Base-by-base conservation (phyloP, 2,113 vertebrate genomes). In the Sapajus apella region DNA sequence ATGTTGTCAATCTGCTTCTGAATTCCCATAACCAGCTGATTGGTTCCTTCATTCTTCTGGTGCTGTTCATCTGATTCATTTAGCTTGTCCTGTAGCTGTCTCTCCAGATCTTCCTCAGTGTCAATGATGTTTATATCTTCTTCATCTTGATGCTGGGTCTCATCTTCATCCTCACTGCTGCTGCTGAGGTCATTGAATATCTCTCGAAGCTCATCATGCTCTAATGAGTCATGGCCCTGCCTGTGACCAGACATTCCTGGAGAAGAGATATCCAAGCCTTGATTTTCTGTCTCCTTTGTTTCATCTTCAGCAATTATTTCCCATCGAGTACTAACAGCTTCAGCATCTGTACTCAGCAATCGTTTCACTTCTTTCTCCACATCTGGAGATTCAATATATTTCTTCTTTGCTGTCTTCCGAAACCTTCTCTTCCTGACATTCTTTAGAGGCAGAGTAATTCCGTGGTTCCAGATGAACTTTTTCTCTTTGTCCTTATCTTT, bases 111-210 rank as follows among this genome's bases (percentile, higher is more conserved):
- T 18, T 99, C 99, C 97, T 99, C 99, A 0, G 99, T 99, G 97
- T 99, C 99, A 93, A 99, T 99, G 97, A 99, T 99, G 94, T 99
- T 99, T 93, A 99, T 98, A 94, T 99, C 99, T 97, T 99, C 99
- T 0, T 99, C 99, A 1, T 99, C 99, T 0, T 99, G 99, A n/a
- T 99, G 99, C 96, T 99, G 99, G 25, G 98, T 98, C 96, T 99
- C 99, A 72, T 99, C 99, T 80, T 99, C 99, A 21, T 99, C 99
- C 95, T 99, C 99, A 0, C 99, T 99, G 98, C 99, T 99, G 98
- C 99, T 99, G 98, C 99, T 99, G 98, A 99, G 99, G 97, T 99
- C 99, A 68, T 99, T 99, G 98, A 99, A 99, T 98, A 99, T 99
- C 98, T 99, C 99, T 73, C 99, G 99, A 91, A 99, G 98, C 43